These are phyloP conservation scores for Drosophila sordidula DNA, from an alignment of 2,888 invertebrate genomes.

Conservation along the genomic window DNA sequence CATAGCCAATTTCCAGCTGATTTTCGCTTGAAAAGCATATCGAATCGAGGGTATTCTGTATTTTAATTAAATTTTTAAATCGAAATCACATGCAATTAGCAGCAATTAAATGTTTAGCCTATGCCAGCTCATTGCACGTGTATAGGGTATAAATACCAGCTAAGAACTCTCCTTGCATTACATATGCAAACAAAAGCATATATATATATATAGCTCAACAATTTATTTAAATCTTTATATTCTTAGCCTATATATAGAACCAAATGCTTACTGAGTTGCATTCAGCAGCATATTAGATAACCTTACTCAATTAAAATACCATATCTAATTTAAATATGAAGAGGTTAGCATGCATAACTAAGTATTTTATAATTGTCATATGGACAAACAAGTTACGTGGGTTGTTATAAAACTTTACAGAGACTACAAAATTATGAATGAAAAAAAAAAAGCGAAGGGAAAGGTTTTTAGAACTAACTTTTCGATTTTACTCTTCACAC, in stretches of 20 bases:
- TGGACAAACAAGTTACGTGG: background rate
- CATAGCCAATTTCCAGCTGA: conserved; percentile 24
- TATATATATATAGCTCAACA: too few relatives aligned
- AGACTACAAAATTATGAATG: background rate
- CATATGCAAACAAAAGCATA: too few relatives aligned
- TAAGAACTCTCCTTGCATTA: background rate
- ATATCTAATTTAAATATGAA: background rate
- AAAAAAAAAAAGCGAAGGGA: background rate
- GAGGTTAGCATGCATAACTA: conserved; percentile 3
- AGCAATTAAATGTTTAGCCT: background rate
- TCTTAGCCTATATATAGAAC: too few relatives aligned
- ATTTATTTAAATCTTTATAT: background rate
- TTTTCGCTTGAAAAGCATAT: conserved; percentile 6
- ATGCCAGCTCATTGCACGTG: background rate
- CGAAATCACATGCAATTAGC: conserved; percentile 14
- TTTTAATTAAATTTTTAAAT: conserved; percentile 22
- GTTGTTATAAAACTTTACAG: background rate
- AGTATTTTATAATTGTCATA: conserved; percentile 11
- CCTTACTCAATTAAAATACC: background rate
- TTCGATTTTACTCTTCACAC: too few relatives aligned
- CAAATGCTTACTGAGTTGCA: background rate
- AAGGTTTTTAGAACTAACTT: too few relatives aligned
- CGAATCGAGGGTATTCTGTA: conserved; percentile 1
- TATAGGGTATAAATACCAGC: background rate
- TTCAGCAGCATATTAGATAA: background rate